Evolutionary conservation across 1,140 invertebrate species (phyloP).

Genomic region (Heliconius himera): DNA sequence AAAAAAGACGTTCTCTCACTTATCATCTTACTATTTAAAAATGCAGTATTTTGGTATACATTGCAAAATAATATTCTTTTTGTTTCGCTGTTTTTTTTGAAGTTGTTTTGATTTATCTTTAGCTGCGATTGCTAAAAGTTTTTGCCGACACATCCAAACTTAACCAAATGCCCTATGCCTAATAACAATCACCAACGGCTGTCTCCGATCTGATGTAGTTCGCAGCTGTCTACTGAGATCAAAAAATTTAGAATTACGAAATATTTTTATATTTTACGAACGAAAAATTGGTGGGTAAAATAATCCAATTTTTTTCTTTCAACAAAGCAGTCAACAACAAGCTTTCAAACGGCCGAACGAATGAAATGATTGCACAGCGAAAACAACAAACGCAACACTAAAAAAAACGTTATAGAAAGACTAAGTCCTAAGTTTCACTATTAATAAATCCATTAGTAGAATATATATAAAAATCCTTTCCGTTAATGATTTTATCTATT

Average conservation of each 20-base stretch:
- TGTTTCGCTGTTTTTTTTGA: constrained; percentile 61
- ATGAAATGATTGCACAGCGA: constrained; percentile 76
- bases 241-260: constrained; percentile 70
- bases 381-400: constrained; percentile 77
- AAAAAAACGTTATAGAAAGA: constrained; percentile 67
- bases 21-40: constrained; percentile 75
- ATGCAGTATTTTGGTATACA: constrained; percentile 81
- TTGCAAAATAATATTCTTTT: constrained; percentile 71
- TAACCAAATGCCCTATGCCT: constrained; percentile 67
- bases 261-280: constrained; percentile 51
- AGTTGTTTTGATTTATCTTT: constrained; percentile 41
- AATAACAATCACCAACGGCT: constrained; percentile 74
- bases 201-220: constrained; percentile 67
- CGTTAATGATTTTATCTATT: constrained; percentile 79
- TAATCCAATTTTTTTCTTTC: constrained; percentile 45
- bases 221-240: constrained; percentile 78
- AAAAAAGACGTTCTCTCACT: constrained; percentile 69
- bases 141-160: constrained; percentile 78
- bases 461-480: constrained; percentile 81
- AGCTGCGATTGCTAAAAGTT: constrained; percentile 56
- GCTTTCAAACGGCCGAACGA: constrained; percentile 63
- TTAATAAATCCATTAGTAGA: constrained; percentile 79
- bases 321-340: constrained; percentile 69
- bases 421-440: constrained; percentile 78
- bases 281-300: constrained; percentile 60